A percentile compares a stretch with the other conserved stretches of the same genome.
phyloP scores from a whole-genome alignment of 1,140 invertebrate genomes.

The Drosophila tristis region DNA sequence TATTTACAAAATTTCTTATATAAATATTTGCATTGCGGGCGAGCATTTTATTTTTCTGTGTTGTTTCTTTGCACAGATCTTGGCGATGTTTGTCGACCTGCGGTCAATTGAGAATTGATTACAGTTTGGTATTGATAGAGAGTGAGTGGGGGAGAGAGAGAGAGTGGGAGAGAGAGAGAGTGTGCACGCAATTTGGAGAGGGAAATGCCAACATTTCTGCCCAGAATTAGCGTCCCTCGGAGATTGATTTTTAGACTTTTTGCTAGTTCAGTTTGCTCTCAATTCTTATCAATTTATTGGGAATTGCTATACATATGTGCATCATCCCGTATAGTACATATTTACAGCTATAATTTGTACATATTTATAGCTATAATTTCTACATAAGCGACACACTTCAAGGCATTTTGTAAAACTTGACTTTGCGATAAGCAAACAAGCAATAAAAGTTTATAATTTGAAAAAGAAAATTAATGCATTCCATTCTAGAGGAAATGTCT shows the following conservation, averaged over 20 bases:
- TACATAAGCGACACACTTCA: not conserved
- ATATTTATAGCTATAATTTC: not conserved
- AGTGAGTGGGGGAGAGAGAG: too few relatives aligned
- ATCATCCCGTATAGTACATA: not conserved
- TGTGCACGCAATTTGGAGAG: too few relatives aligned
- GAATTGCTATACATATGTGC: not conserved
- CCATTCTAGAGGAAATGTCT: conserved; percentile 14
- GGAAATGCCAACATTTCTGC: too few relatives aligned
- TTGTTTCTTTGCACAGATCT: conserved; percentile 9
- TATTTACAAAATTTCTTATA: conserved; percentile 73
- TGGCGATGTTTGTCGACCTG: not conserved
- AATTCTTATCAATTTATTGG: conserved; percentile 7
- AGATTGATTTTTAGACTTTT: not conserved
- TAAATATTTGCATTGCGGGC: conserved; percentile 65
- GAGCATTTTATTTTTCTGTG: conserved; percentile 25
- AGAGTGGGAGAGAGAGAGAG: too few relatives aligned
- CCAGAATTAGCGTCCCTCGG: too few relatives aligned
- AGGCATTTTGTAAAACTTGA: conserved; percentile 13
- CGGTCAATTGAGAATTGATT: too few relatives aligned
- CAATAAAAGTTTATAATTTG: not conserved
- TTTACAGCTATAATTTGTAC: too few relatives aligned
- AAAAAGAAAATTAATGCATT: not conserved
- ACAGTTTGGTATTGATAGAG: too few relatives aligned
- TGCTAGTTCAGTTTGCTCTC: not conserved
- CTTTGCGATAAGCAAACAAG: conserved; percentile 18